Evolutionary conservation across 2,888 invertebrate species (phyloP).

Genomic region (Julus scandinavius): DNA sequence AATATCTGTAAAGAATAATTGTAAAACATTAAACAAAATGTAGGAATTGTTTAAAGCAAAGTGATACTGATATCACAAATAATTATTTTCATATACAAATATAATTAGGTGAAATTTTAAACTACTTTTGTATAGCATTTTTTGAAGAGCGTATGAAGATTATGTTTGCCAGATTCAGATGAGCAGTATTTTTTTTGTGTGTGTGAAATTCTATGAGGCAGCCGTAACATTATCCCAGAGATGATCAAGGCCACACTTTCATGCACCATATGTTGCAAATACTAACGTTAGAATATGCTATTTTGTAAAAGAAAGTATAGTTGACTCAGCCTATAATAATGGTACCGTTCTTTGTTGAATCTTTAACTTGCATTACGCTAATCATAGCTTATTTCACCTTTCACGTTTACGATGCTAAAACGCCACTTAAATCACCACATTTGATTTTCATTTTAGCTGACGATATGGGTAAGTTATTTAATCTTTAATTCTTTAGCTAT

Average conservation of each 20-base stretch:
- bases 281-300: neutral
- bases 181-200: neutral
- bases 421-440: neutral
- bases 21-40: too few species aligned
- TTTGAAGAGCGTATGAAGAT: too few species aligned
- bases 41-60: too few species aligned
- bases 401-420: neutral
- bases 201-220: neutral
- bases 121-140: too few species aligned
- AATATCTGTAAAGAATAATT: too few species aligned
- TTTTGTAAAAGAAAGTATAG: too few species aligned
- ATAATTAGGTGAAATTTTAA: too few species aligned
- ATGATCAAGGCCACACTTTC: slow-evolving; percentile 24
- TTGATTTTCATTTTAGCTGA: slow-evolving; percentile 37
- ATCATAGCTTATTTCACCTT: neutral
- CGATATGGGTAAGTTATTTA: slow-evolving; percentile 44
- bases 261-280: neutral
- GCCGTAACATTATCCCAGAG: neutral
- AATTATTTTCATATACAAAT: too few species aligned
- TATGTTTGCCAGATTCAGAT: neutral
- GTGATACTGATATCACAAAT: too few species aligned
- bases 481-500: too few species aligned
- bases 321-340: neutral
- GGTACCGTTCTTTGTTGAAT: neutral
- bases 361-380: slow-evolving; percentile 1